Percentiles rank a stretch among this genome's conserved stretches.
These are phyloP conservation scores for Thelaira solivaga DNA, from an alignment of 2,888 invertebrate genomes.

Conservation along the genomic window DNA sequence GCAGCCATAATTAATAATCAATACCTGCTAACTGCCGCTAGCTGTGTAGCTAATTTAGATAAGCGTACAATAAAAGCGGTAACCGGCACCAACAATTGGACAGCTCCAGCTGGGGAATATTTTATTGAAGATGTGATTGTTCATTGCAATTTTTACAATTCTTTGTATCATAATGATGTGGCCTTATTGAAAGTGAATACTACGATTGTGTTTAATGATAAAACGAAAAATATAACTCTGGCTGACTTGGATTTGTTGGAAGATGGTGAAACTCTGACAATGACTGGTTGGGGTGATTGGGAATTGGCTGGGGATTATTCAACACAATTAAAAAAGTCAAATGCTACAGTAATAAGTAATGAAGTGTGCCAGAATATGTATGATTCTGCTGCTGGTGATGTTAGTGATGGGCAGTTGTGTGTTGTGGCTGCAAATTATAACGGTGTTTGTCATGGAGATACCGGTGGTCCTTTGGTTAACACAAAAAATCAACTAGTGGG, in stretches of 20 bases:
- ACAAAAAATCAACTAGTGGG: conserved; percentile 71
- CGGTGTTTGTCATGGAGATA: conserved; percentile 77
- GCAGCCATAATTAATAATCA: conserved; percentile 72
- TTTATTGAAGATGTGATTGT: conserved; percentile 67
- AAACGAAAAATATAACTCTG: conserved; percentile 80
- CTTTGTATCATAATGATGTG: conserved; percentile 81
- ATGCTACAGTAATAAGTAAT: conserved; percentile 78
- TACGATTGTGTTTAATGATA: conserved; percentile 78
- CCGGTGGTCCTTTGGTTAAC: conserved; percentile 73
- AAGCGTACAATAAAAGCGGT: conserved; percentile 68
- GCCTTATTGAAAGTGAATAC: conserved; percentile 81
- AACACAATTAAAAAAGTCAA: conserved; percentile 79
- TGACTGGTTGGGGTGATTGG: conserved; percentile 82
- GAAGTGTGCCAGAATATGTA: conserved; percentile 77
- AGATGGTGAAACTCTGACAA: conserved; percentile 77
- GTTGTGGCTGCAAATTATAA: conserved; percentile 77
- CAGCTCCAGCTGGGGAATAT: conserved; percentile 67
- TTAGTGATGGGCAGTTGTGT: conserved; percentile 80
- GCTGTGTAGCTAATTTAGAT: conserved; percentile 71
- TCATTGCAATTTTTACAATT: conserved; percentile 73
- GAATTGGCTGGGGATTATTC: conserved; percentile 77
- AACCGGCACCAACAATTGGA: conserved; percentile 73
- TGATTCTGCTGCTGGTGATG: conserved; percentile 72
- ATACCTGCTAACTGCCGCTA: conserved; percentile 74
- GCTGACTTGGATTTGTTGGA: conserved; percentile 78